Base-by-base conservation (phyloP, 2,888 invertebrate species). In the Chaetogeoica ovagalla region DNA sequence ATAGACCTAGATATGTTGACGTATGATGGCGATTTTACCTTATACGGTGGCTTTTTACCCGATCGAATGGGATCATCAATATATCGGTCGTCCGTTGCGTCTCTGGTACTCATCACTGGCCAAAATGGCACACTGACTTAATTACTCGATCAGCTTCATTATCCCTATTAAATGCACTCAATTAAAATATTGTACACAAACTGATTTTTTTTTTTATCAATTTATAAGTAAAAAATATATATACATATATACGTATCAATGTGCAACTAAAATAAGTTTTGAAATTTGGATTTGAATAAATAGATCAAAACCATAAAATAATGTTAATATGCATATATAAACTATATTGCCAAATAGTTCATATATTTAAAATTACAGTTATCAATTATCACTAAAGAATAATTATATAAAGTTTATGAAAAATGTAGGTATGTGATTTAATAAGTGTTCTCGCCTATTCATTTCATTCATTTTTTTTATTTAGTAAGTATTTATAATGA, bases 1-100 rank as follows among this genome's bases (percentile, higher is more conserved):
- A 79, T 79, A 63, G 70, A 79, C 39, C 79, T 79, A 21, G 79
- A 79, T 63, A 79, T 79, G 57, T 79, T 79, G n/a, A 79, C 79
- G 43, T 79, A 79, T 19, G 79, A 79, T 63, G 79, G 79, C 15
- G 79, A 55, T 23, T 79, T 79, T 23, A 70, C 62, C 57, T 70
- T 79, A n/a, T 21, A 79, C 9, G 79, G 70, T 43, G 79, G 63
- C n/a, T 79, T 79, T 79, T 79, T 79, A 63, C 70, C 39, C 0
- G 57, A 57, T 57, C 63, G 43, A n/a, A 79, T 71, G 39, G 77
- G 62, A 71, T 79, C 57, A 15, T 65, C 71, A 71, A 79, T 71
- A 43, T 57, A 71, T 55, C 63, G 23, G 55, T 55, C 63, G 19
- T 79, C 63, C 9, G 70, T 79, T 57, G 23, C 71, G 5, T 79